These are phyloP conservation scores for Ptychodera flava DNA, from an alignment of 35 echinoderm and acorn worm species.

Conservation along the genomic window DNA sequence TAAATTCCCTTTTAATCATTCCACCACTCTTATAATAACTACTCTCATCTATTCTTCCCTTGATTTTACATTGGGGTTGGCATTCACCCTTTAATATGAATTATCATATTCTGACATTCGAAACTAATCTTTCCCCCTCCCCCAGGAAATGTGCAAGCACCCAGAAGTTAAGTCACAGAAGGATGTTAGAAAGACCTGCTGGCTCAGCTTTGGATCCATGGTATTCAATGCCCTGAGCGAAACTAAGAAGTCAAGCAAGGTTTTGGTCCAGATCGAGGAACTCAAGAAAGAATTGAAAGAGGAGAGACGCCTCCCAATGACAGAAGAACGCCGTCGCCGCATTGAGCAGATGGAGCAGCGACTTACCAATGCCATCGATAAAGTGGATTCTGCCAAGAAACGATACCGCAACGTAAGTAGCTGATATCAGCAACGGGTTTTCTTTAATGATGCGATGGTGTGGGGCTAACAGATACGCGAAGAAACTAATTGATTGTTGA, in stretches of 20 bases:
- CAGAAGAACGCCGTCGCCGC: background rate
- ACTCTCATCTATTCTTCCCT: too few relatives aligned
- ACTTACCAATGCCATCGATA: background rate
- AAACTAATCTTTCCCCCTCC: background rate
- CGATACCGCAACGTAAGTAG: background rate
- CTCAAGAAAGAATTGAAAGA: background rate
- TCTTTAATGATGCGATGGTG: too few relatives aligned
- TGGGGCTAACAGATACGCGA: too few relatives aligned
- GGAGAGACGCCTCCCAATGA: background rate
- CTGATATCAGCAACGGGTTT: too few relatives aligned
- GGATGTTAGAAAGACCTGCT: conserved; percentile 32
- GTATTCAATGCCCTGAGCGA: conserved; percentile 22
- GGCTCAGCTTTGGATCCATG: conserved; percentile 38
- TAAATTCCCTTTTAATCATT: too few relatives aligned
- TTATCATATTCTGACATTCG: too few relatives aligned
- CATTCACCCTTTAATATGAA: too few relatives aligned
- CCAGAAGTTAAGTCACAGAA: background rate
- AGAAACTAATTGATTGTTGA: too few relatives aligned
- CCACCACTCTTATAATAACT: too few relatives aligned
- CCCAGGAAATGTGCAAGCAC: conserved; percentile 4
- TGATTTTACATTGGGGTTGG: too few relatives aligned
- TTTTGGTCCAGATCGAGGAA: background rate
- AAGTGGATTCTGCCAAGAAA: background rate
- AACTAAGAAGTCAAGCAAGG: conserved; percentile 16
- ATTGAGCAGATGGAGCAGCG: background rate